These are phyloP conservation scores for Corapipo altera DNA, from an alignment of 2,113 vertebrate species.

Conservation along the genomic window DNA sequence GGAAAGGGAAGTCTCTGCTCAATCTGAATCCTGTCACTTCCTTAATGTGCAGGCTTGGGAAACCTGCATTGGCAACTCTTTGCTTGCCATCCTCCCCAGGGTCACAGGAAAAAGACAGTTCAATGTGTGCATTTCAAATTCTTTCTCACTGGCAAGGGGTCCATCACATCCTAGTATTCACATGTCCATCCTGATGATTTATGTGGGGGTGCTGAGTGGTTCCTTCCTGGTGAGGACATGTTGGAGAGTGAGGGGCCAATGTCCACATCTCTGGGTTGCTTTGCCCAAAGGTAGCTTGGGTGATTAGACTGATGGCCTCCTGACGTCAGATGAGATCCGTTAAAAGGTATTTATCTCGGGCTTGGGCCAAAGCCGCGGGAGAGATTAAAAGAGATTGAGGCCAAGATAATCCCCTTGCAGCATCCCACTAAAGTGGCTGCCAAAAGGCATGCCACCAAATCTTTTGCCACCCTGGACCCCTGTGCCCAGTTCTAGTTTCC, in stretches of 20 bases:
- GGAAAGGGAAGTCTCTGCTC: background rate
- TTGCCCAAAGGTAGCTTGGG: constrained; percentile 52
- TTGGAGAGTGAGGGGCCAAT: background rate
- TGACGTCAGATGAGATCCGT: constrained; percentile 71
- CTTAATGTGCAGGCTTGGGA: background rate
- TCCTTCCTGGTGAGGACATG: background rate
- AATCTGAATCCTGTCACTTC: background rate
- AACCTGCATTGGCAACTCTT: background rate
- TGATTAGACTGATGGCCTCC: constrained; percentile 73
- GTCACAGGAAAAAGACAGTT: background rate
- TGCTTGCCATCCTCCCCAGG: background rate
- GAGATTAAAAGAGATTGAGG: constrained; percentile 76
- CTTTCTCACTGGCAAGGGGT: background rate
- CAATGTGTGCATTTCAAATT: background rate
- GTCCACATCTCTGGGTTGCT: background rate
- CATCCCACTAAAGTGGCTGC: constrained; percentile 64
- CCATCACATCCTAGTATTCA: accelerated
- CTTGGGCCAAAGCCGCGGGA: constrained; percentile 69
- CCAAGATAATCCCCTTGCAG: constrained; percentile 70
- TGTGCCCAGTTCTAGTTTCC: background rate
- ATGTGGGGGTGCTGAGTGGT: background rate
- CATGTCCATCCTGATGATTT: accelerated
- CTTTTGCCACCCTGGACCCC: background rate
- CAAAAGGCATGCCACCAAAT: constrained; percentile 67
- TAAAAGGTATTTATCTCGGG: constrained; percentile 74